phyloP scores from a whole-genome alignment of 1,140 invertebrate genomes.

The Drosophila suzukii region DNA sequence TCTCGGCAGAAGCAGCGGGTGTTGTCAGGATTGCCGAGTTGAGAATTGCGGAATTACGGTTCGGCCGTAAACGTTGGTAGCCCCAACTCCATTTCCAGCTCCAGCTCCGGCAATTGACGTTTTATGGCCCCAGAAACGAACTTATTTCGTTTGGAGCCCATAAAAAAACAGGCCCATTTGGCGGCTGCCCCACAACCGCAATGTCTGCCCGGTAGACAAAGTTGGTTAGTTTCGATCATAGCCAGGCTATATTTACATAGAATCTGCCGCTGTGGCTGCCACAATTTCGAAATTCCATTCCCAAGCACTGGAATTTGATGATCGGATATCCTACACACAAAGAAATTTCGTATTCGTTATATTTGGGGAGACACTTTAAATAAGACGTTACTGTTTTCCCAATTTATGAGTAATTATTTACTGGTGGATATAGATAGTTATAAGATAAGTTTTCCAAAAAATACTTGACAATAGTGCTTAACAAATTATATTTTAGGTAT shows the following conservation, averaged over 20 bases:
- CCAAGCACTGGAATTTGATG: constrained; percentile 54
- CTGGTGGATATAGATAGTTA: too few relatives aligned
- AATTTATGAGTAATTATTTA: too few relatives aligned
- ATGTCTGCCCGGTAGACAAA: constrained; percentile 2
- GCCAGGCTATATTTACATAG: constrained; percentile 66
- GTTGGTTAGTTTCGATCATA: constrained; percentile 44
- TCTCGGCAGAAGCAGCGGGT: constrained; percentile 59
- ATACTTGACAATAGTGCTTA: too few relatives aligned
- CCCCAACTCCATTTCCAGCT: background rate
- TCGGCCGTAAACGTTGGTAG: constrained; percentile 39
- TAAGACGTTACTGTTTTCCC: too few relatives aligned
- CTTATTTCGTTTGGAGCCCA: constrained; percentile 49
- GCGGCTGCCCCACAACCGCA: constrained; percentile 17
- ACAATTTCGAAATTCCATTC: constrained; percentile 57
- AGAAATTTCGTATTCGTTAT: background rate
- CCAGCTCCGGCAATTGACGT: constrained; percentile 35
- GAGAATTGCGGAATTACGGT: constrained; percentile 22
- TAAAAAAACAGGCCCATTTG: constrained; percentile 31
- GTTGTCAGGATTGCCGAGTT: constrained; percentile 58
- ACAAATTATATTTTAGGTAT: too few relatives aligned
- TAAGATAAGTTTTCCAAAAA: too few relatives aligned
- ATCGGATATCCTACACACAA: constrained; percentile 18
- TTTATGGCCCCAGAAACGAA: constrained; percentile 46
- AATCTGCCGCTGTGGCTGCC: constrained; percentile 32
- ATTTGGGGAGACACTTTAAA: too few relatives aligned